Conservation (phyloP, 2,888 invertebrate species). For the Pecten maximus region DNA sequence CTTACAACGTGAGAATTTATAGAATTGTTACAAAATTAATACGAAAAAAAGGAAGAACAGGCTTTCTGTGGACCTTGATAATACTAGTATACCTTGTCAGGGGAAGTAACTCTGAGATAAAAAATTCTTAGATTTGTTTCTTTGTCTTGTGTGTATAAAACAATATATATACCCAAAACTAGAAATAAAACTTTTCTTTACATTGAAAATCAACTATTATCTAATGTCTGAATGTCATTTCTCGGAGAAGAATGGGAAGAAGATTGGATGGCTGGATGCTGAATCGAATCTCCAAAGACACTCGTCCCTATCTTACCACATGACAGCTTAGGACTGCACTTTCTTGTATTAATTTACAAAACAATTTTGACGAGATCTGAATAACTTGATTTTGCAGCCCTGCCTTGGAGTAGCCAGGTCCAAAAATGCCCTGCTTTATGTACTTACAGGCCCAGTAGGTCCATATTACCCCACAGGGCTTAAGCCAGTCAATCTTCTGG, state of each 20-base stretch:
- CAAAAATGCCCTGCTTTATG: slow-evolving; percentile 93
- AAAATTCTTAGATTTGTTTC: too few relatives aligned
- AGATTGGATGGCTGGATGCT: neutral
- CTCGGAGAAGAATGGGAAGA: neutral
- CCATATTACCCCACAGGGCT: slow-evolving; percentile 91
- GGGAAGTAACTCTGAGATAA: too few relatives aligned
- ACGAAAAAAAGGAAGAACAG: too few relatives aligned
- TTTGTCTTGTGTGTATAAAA: too few relatives aligned
- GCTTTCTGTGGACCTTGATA: too few relatives aligned
- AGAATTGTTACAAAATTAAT: too few relatives aligned
- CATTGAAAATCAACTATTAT: too few relatives aligned
- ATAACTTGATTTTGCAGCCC: slow-evolving; percentile 86
- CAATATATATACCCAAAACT: too few relatives aligned
- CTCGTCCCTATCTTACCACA: neutral
- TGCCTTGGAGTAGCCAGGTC: slow-evolving; percentile 95
- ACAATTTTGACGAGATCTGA: neutral
- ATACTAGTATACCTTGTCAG: too few relatives aligned
- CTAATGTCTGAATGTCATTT: neutral
- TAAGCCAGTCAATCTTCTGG: slow-evolving; percentile 92
- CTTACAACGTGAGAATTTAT: too few relatives aligned
- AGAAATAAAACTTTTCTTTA: too few relatives aligned
- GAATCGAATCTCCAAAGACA: neutral
- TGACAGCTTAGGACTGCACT: neutral
- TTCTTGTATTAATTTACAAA: neutral
- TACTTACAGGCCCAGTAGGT: slow-evolving; percentile 96